These are phyloP conservation scores for Hesperia comma DNA, from an alignment of 2,888 invertebrate genomes.

Conservation along the genomic window DNA sequence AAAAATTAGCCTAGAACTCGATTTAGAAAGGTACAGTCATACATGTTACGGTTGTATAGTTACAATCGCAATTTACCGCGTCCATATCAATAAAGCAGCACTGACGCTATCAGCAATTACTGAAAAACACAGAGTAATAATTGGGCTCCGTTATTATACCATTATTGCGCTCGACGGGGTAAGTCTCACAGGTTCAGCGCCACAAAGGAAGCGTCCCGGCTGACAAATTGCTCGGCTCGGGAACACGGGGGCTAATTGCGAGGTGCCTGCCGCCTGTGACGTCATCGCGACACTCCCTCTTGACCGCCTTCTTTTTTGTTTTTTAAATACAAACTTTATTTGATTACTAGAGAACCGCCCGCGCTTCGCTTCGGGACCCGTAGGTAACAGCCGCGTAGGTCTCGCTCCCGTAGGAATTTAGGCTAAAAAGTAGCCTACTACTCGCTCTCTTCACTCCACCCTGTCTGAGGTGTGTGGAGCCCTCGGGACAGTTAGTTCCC, in stretches of 20 bases:
- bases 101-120: background rate
- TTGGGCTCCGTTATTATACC: background rate
- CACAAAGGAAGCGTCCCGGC: conserved; percentile 12
- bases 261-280: conserved; percentile 4
- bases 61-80: no score
- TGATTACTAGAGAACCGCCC: no score
- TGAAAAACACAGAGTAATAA: background rate
- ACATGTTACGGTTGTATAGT: no score
- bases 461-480: no score
- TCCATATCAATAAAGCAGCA: background rate
- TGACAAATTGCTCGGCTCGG: conserved; percentile 15
- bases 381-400: no score
- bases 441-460: no score
- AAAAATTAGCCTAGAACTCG: no score
- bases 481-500: no score
- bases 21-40: no score
- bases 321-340: background rate
- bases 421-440: no score
- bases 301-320: conserved; percentile 4
- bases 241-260: conserved; percentile 12
- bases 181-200: conserved; percentile 5
- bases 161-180: conserved; percentile 5
- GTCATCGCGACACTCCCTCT: conserved; percentile 2
- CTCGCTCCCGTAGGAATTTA: no score
- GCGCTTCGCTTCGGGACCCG: no score